Conservation (phyloP, 2,113 vertebrate species). For the Leiothrix lutea region DNA sequence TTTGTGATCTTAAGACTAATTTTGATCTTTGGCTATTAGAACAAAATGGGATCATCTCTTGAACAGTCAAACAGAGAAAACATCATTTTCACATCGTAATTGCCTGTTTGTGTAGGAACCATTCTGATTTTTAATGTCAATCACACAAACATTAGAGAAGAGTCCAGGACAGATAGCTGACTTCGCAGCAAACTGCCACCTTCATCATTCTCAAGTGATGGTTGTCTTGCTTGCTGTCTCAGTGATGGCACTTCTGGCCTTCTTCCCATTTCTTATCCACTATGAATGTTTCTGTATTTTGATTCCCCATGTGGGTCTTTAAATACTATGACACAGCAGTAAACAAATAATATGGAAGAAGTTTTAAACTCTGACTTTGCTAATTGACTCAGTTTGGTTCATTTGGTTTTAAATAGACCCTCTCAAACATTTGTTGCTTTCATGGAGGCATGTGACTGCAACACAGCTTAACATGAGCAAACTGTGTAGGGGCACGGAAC, state of each 20-base stretch:
- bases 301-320: background rate
- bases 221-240: background rate
- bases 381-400: background rate
- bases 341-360: background rate
- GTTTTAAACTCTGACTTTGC: background rate
- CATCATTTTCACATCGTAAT: background rate
- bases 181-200: background rate
- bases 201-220: background rate
- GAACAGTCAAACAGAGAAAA: background rate
- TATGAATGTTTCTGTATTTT: background rate
- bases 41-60: background rate
- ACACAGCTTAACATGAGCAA: background rate
- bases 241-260: background rate
- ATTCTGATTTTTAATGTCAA: background rate
- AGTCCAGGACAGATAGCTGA: background rate
- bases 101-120: background rate
- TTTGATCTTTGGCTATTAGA: background rate
- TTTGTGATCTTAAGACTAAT: background rate
- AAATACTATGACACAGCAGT: background rate
- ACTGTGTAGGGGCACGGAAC: background rate
- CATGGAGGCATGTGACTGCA: background rate
- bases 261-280: background rate
- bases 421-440: background rate
- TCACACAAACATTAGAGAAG: background rate
- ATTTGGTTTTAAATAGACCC: background rate